Evolutionary conservation across 2,888 invertebrate species (phyloP).

Genomic region (Euphydryas editha): DNA sequence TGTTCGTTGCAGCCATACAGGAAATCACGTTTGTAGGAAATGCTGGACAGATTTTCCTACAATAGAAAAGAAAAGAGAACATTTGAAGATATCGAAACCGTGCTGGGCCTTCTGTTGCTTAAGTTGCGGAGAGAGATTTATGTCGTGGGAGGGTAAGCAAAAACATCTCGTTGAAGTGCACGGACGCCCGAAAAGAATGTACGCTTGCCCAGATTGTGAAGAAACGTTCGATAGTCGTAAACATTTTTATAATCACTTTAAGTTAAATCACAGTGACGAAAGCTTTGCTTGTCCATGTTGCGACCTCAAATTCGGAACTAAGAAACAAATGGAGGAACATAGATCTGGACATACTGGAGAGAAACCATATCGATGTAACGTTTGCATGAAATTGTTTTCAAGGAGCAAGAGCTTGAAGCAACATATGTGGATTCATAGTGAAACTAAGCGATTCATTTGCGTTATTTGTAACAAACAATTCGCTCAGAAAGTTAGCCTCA

Average conservation of each 20-base stretch:
- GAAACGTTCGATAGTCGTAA: constrained; percentile 57
- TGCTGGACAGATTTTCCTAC: constrained; percentile 68
- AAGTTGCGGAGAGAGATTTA: constrained; percentile 66
- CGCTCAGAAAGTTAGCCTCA: constrained; percentile 70
- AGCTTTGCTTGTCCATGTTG: constrained; percentile 62
- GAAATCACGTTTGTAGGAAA: constrained; percentile 61
- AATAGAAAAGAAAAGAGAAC: constrained; percentile 57
- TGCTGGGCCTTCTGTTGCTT: constrained; percentile 68
- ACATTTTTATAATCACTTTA: constrained; percentile 65
- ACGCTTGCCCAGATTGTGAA: constrained; percentile 66
- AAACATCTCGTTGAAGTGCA: constrained; percentile 62
- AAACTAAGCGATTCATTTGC: constrained; percentile 65
- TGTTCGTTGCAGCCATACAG: constrained; percentile 61
- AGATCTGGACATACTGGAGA: constrained; percentile 77
- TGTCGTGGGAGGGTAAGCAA: constrained; percentile 68
- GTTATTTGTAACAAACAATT: constrained; percentile 66
- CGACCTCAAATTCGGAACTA: constrained; percentile 60
- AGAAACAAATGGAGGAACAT: constrained; percentile 66
- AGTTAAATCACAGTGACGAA: constrained; percentile 62
- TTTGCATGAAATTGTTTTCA: constrained; percentile 78
- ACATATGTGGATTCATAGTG: constrained; percentile 74
- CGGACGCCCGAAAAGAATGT: constrained; percentile 52
- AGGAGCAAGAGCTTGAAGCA: constrained; percentile 72
- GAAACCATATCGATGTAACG: constrained; percentile 68
- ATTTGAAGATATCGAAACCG: constrained; percentile 55